Conservation (phyloP, 2,797 vertebrate species). For the Enteromius viviparus region DNA sequence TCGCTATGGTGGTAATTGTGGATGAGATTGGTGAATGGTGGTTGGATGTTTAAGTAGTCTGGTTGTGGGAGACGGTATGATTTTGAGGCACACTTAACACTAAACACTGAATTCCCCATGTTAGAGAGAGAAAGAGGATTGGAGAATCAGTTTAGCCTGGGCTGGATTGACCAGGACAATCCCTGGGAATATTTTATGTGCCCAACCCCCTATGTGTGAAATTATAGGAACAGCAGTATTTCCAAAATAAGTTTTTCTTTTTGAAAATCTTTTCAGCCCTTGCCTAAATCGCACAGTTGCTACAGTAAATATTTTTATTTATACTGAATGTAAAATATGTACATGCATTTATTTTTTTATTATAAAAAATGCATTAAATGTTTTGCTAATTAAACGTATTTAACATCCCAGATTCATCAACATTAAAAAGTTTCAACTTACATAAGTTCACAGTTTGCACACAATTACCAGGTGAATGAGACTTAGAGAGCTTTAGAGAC, state of each 20-base stretch:
- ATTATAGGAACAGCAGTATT: background rate
- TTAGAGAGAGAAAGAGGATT: constrained; percentile 1
- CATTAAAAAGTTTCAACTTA: background rate
- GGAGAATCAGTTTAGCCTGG: background rate
- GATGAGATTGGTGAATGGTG: constrained; percentile 10
- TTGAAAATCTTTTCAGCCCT: background rate
- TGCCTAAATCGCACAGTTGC: too few species aligned
- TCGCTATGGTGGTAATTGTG: constrained; percentile 41
- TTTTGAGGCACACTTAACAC: constrained; percentile 35
- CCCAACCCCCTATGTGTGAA: background rate
- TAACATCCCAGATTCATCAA: background rate
- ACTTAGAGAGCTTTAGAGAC: background rate
- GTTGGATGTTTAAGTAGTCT: constrained; percentile 40
- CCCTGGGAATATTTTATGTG: background rate
- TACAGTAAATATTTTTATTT: background rate
- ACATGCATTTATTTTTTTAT: background rate
- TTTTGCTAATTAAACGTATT: background rate
- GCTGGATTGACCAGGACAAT: background rate
- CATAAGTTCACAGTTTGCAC: background rate
- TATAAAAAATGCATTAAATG: background rate
- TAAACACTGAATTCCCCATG: constrained; percentile 10
- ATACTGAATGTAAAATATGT: background rate
- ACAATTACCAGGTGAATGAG: background rate
- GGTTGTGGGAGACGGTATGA: background rate
- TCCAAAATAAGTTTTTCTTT: background rate